Base-by-base conservation (phyloP, 2,797 vertebrate species). In the Choloepus didactylus region DNA sequence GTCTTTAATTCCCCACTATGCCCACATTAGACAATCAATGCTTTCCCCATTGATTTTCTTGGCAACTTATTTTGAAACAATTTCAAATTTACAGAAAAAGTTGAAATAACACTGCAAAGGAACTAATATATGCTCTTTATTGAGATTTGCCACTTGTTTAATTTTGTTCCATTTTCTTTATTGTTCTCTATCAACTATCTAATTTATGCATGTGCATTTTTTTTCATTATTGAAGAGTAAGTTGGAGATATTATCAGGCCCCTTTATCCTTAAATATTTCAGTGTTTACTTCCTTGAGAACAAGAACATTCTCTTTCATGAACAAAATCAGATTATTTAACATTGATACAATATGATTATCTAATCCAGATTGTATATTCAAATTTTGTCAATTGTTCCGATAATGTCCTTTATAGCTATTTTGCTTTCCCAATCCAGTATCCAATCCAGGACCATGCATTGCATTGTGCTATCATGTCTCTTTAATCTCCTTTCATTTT, bases 61-160 rank as follows among this genome's bases (percentile, higher is more conserved):
- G 46, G 46, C 92, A 41, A 93, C 25, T 79, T 83, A 59, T 81
- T 91, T 51, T 75, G 51, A 41, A 44, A n/a, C 14, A 70, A 89
- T 75, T 90, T 64, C 16, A 90, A 90, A 84, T 38, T 29, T 18
- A 77, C 9, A 75, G 82, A 35, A 62, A 80, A 93, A 49, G 6
- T 21, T 49, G 19, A 59, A 94, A 80, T 3, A 81, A n/a, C 3
- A 73, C 11, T 72, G 2, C n/a, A 64, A 51, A 56, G 31, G 8
- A 41, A 59, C 12, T 10, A 16, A 41, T 21, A 64, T 1, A 59
- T 25, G 64, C 27, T 41, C 2, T 10, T 7, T 62, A 72, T n/a
- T 27, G 11, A 82, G 6, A 77, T 70, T 93, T 19, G 64, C 6
- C 51, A 59, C 3, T 44, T 59, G 21, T 29, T 75, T 86, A 72